Evolutionary conservation across 2,888 invertebrate species (phyloP).

Genomic region (Hybos culiciformis): DNA sequence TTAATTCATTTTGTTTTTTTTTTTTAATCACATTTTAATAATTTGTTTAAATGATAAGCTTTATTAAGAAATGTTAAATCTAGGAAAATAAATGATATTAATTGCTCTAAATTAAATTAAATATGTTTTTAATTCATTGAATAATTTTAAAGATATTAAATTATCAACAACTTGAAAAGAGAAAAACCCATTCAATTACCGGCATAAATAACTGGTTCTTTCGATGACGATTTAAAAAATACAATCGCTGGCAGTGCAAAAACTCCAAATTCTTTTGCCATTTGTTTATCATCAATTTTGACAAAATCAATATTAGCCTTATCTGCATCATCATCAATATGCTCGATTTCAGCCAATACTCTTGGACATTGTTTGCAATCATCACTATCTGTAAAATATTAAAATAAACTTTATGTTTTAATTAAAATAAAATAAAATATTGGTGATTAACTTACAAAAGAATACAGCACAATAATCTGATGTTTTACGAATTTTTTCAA

Average conservation of each 20-base stretch:
- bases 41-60: background rate
- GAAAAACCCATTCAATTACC: too few species aligned
- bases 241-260: slow-evolving; percentile 81
- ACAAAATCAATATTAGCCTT: slow-evolving; percentile 83
- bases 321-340: slow-evolving; percentile 88
- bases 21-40: background rate
- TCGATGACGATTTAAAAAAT: slow-evolving; percentile 76
- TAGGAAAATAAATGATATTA: background rate
- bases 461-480: slow-evolving; percentile 85
- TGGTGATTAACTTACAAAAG: slow-evolving; percentile 59
- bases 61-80: background rate
- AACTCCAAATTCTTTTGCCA: slow-evolving; percentile 79
- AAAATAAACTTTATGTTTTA: background rate
- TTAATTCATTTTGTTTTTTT: background rate
- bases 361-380: slow-evolving; percentile 88
- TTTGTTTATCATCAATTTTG: slow-evolving; percentile 74
- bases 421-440: background rate
- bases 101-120: too few species aligned
- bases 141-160: too few species aligned
- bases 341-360: slow-evolving; percentile 76
- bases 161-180: too few species aligned
- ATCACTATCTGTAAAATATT: slow-evolving; percentile 59
- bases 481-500: slow-evolving; percentile 74
- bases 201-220: slow-evolving; percentile 83
- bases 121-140: too few species aligned